Base-by-base conservation (phyloP, 2,888 invertebrate genomes). In the Ischnura elegans region DNA sequence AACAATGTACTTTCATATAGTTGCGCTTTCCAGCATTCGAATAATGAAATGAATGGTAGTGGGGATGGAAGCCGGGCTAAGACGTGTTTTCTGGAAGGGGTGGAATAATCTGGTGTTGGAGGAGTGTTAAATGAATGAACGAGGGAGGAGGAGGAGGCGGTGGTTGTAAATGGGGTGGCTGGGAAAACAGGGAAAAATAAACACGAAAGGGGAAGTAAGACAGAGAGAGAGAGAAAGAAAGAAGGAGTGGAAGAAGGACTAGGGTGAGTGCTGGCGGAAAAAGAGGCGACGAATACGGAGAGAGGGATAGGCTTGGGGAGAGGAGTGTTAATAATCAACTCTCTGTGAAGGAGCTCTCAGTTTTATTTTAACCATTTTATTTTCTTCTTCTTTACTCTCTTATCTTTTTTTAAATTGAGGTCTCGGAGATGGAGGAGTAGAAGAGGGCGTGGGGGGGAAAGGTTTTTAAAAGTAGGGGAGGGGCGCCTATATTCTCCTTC, bases 271-370 rank as follows among this genome's bases (percentile, higher is more conserved):
- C 51, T 51, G 51, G 51, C 51, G 51, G 51, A 51, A 51, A 51
- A 51, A 51, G 51, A 51, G 51, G 51, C 51, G 13, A 51, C 13
- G 13, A n/a, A n/a, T n/a, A n/a, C 51, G 51, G 51, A 51, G 19
- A 51, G 19, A 51, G 51, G 19, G 51, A 19, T 19, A 8, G 19
- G 19, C 2, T 25, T 3, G 13, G n/a, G 4, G n/a, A 8, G 61
- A 61, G n/a, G 61, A 61, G 61, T 61, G 61, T 61, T 61, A 61
- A 61, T 61, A 61, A 61, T 61, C 61, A 61, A 61, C 61, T 61
- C n/a, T 61, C n/a, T 25, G 61, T 25, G n/a, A 61, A n/a, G 51
- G 51, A 51, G 51, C n/a, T n/a, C n/a, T n/a, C n/a, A n/a, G n/a
- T n/a, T n/a, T n/a, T n/a, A n/a, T n/a, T n/a, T n/a, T n/a, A n/a